Base-by-base conservation (phyloP, 2,888 invertebrate genomes). In the Apotomis betuletana region DNA sequence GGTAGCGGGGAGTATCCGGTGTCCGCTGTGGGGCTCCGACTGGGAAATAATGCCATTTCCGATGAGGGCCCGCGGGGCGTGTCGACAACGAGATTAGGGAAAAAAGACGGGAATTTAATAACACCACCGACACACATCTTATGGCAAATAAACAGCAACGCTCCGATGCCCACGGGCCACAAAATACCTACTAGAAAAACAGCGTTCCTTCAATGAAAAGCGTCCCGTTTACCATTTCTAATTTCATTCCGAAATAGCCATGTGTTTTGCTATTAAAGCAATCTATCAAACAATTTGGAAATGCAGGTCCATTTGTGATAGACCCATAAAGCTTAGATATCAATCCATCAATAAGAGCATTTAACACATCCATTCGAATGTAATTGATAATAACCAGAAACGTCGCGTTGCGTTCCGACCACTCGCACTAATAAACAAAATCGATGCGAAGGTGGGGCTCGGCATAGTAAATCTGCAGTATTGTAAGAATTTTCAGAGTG, bases 21-120 rank as follows among this genome's bases (percentile, higher is more conserved):
- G 87, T 88, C 89, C 89, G 86, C 84, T 82, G 79, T 69, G 74
- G 74, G 76, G 77, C 71, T 75, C 74, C 81, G 79, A 75, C 80
- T 80, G 86, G 85, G 86, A 87, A 88, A 89, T 92, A 91, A 91
- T 91, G 88, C 88, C 82, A 91, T 91, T 91, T 90, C 90, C 91
- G 90, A 90, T 89, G 90, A 86, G 85, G 85, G 83, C 88, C 90
- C 88, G 87, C 86, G 86, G 89, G 87, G 84, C 85, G 86, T 83
- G 84, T 83, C 86, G 85, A 86, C 86, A 86, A 87, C 86, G 83
- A 86, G 87, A 90, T 90, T 89, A 90, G 85, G 89, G 88, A 85
- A 89, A 87, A 87, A 87, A 87, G 83, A 86, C 86, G 88, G 82
- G 87, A 87, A 87, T 88, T 87, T 89, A 89, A 90, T 90, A 91